Percentiles rank a stretch among this genome's conserved stretches.
Evolutionary conservation across 2,113 vertebrate species (phyloP).

Genomic region (Lagenorhynchus albirostris): DNA sequence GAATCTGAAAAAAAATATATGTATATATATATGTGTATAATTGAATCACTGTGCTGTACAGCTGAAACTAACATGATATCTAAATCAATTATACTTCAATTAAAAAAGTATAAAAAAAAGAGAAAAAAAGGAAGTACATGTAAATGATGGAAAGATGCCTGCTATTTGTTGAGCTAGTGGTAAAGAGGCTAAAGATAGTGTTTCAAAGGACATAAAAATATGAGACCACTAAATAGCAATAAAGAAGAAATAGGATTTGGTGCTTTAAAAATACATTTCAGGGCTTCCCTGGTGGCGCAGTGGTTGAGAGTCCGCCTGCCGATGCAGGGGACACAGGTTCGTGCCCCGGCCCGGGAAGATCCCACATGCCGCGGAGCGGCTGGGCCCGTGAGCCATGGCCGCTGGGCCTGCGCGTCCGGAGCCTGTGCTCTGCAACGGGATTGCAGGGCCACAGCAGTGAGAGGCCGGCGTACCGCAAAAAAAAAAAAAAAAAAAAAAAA

Average conservation of each 20-base stretch:
- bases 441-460: no score
- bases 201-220: background rate
- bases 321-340: no score
- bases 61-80: background rate
- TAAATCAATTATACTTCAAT: background rate
- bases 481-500: no score
- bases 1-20: background rate
- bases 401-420: no score
- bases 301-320: no score
- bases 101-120: background rate
- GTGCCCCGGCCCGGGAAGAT: no score
- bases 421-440: no score
- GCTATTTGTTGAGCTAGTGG: background rate
- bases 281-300: no score
- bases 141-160: background rate
- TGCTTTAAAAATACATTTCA: background rate
- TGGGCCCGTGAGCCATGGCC: no score
- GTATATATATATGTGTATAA: background rate
- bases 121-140: background rate
- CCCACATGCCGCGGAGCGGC: no score
- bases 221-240: background rate
- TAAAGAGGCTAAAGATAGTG: background rate
- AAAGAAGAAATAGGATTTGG: background rate
- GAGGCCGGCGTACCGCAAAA: no score
- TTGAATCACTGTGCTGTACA: background rate